Evolutionary conservation across 2,113 vertebrate species (phyloP), one percentile per base, ranked within the genome.

Genomic region (Scolopax mira): DNA sequence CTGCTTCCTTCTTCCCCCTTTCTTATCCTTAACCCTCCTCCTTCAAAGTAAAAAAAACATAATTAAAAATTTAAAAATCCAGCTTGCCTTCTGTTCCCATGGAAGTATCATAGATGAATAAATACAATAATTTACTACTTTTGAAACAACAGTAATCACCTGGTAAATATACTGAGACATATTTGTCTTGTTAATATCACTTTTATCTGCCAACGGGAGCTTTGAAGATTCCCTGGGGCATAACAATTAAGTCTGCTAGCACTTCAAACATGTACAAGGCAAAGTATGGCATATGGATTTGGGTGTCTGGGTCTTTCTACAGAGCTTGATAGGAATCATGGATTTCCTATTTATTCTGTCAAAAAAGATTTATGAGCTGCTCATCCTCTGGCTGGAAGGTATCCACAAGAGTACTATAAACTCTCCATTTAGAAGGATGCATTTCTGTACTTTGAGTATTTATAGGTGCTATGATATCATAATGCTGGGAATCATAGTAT

Each of bases 381-480:
- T 92, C 79, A 94, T 97, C 93, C 81, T 94, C 7, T 11, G 93
- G 85, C 88, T 97, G 90, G 89, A 97, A 95, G 52, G 75, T 95
- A 96, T 90, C 73, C 96, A 97, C 94, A 85, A 74, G 83, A 96
- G 93, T 96, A 90, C 79, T 89, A 97, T 97, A 98, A 98, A 97
- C 87, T 96, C 90, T 94, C 87, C 92, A 94, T 96, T 97, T 97
- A 97, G 94, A 93, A 97, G 79, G 82, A 94, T 94, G 37, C 87
- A 96, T 97, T 96, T 97, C 75, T 95, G 46, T 93, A 91, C 44
- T 49, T 58, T 8, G 69, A 95, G 81, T 98, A 97, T 98, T 97
- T 98, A 97, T 98, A 97, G 97, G 93, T 96, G 93, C n/a, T 96
- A 92, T 97, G 97, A 97, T 73, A 98, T 97, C 96, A 97, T 90